Base-by-base conservation (phyloP, 1,140 invertebrate genomes). In the Drosophila kanapiae region DNA sequence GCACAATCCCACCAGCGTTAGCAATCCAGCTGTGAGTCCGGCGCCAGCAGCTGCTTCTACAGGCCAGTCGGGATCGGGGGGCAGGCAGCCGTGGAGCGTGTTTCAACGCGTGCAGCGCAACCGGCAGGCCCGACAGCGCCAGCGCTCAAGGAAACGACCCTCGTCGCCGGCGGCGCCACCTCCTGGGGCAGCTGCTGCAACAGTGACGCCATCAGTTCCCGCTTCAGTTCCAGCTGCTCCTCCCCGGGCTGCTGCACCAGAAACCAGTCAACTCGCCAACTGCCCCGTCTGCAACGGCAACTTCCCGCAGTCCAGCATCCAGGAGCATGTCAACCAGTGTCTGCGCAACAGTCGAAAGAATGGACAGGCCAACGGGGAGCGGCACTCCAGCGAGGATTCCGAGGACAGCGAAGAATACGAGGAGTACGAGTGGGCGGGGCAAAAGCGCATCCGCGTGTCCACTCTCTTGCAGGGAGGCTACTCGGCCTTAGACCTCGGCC, bases 401-500 rank as follows among this genome's bases (percentile, higher is more conserved):
- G 95, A 95, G 63, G 95, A 95, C 70, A 95, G 95, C 49, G 95
- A 96, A 40, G 95, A 95, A 40, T 97, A 95, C 85, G 96, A 97
- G 81, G 96, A 97, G 78, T 97, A 97, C 84, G 96, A 96, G 82
- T 97, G 96, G 96, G 96, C 96, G 10, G 96, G 96, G 3, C 96
- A 97, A 84, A 95, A 95, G 67, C 93, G 96, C 83, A 95, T 97
- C 40, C 93, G 96, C 38, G 96, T 95, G 2, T 95, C 95, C 0
- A 94, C 95, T 9, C 93, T 97, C 79, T 93, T 97, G 27, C 94
- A 95, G 76, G 96, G 96, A 10, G 96, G 96, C 45, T 96, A 96
- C 79, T 94, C 92, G 86, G 94, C 94, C 27, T 91, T 95, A 18
- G 95, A 94, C 10, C 61, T 92, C 27, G 91, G 62, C 93, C 95